Evolutionary conservation across 2,113 vertebrate genomes (phyloP), one percentile per base, ranked within the genome.

Genomic region (Proterorhinus semilunaris): DNA sequence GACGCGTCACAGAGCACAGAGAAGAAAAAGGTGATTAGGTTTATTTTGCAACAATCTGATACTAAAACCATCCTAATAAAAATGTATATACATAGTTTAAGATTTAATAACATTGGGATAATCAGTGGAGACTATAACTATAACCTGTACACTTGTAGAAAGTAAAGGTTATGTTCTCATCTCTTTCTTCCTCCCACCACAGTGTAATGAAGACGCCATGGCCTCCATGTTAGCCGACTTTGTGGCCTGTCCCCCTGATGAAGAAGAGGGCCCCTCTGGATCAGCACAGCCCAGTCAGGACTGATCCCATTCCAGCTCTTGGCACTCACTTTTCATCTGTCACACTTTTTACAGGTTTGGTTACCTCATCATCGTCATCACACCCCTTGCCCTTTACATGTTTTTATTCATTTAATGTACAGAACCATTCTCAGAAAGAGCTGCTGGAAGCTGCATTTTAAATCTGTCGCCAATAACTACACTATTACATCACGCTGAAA

Each of bases 151-250:
- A 59, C 1, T 42, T 1, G 21, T 5, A 36, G 10, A 10, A n/a
- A 62, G 10, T 21, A 27, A 10, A 42, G 27, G 55, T 12, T 7
- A 7, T n/a, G 6, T 7, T 10, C 53, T 44, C 15, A 45, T n/a
- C 13, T 15, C 17, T 27, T 64, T 3, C 48, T 2, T 68, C 15
- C 54, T 1, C 69, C 42, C 74, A 17, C 44, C 51, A 43, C 79
- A 93, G 93, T 16, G 87, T 67, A 90, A 92, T 7, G 91, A 94
- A 6, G 93, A 94, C 7, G 84, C 89, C 61, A 93, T 95, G 77
- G 94, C 93, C 16, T 93, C 95, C 78, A 97, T 96, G 96, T 69
- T 97, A 87, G 96, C 96, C 0, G 95, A 96, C 58, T 96, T 97
- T 74, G 91, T 95, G 0, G 94, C 95, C 70, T 96, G 94, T 61